phyloP scores from a whole-genome alignment of 2,888 invertebrate genomes.

The Chymomyza procnemis region DNA sequence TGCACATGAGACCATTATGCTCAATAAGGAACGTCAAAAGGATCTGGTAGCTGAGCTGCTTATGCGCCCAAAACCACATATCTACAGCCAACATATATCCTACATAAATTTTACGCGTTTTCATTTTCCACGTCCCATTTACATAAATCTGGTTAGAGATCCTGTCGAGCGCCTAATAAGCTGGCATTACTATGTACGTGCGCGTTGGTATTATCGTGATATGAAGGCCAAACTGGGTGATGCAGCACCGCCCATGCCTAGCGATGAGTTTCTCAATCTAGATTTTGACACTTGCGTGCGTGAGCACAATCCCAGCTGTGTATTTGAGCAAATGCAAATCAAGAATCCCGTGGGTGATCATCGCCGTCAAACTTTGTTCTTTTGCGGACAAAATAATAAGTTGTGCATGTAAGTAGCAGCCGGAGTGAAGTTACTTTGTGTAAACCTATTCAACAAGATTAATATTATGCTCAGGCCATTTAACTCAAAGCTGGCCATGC shows the following conservation, averaged over 20 bases:
- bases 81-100: slow-evolving; percentile 93
- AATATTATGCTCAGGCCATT: slow-evolving; percentile 83
- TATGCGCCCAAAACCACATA: slow-evolving; percentile 86
- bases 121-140: slow-evolving; percentile 89
- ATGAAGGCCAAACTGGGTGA: slow-evolving; percentile 81
- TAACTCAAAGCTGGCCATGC: slow-evolving; percentile 88
- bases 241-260: slow-evolving; percentile 57
- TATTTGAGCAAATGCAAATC: slow-evolving; percentile 87
- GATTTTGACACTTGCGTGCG: slow-evolving; percentile 92
- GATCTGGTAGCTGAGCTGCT: slow-evolving; percentile 83
- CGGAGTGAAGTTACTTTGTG: no score
- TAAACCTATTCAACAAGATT: no score
- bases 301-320: slow-evolving; percentile 88
- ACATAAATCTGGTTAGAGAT: slow-evolving; percentile 92
- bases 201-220: slow-evolving; percentile 91
- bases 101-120: slow-evolving; percentile 91
- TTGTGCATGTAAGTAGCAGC: slow-evolving; percentile 85
- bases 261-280: slow-evolving; percentile 87
- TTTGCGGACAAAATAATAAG: slow-evolving; percentile 90
- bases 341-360: slow-evolving; percentile 91
- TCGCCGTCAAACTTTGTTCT: slow-evolving; percentile 90
- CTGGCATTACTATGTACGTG: slow-evolving; percentile 94
- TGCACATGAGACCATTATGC: slow-evolving; percentile 88
- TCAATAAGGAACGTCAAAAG: slow-evolving; percentile 87
- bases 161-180: slow-evolving; percentile 93